Conservation (phyloP, 2,113 vertebrate species). For the Tapirus terrestris region DNA sequence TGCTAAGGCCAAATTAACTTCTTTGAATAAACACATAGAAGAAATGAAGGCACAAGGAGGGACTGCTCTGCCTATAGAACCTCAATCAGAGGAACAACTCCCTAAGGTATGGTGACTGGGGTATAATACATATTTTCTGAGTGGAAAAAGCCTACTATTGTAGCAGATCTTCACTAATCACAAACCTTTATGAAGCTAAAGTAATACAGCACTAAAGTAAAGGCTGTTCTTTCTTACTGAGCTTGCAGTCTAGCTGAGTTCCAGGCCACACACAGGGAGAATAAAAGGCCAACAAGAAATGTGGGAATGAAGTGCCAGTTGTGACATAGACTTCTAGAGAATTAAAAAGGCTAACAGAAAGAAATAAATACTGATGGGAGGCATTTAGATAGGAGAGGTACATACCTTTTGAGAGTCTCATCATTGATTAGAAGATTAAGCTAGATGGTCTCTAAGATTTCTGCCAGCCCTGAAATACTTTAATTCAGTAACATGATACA, state of each 20-base stretch:
- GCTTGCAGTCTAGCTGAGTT: not conserved
- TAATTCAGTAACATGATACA: not conserved
- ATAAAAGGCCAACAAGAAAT: not conserved
- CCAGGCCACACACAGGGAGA: not conserved
- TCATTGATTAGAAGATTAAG: slow-evolving; percentile 27
- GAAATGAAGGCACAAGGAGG: slow-evolving; percentile 89
- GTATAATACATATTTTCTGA: not conserved
- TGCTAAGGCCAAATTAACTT: slow-evolving; percentile 93
- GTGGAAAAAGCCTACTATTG: not conserved
- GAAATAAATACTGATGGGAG: not conserved
- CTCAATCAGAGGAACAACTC: slow-evolving; percentile 37
- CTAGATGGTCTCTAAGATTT: not conserved
- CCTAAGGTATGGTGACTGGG: slow-evolving; percentile 68
- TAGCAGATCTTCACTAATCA: not conserved
- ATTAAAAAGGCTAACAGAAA: not conserved
- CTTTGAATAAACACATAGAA: slow-evolving; percentile 93
- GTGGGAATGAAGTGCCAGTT: not conserved
- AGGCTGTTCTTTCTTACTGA: not conserved
- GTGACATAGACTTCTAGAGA: not conserved
- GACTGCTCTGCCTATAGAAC: slow-evolving; percentile 37
- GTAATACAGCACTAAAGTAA: not conserved
- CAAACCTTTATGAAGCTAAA: not conserved
- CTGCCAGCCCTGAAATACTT: not conserved
- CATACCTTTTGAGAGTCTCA: not conserved
- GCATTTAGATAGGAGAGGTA: not conserved